Evolutionary conservation across 2,113 vertebrate species (phyloP).

Genomic region (Burhinus bistriatus): DNA sequence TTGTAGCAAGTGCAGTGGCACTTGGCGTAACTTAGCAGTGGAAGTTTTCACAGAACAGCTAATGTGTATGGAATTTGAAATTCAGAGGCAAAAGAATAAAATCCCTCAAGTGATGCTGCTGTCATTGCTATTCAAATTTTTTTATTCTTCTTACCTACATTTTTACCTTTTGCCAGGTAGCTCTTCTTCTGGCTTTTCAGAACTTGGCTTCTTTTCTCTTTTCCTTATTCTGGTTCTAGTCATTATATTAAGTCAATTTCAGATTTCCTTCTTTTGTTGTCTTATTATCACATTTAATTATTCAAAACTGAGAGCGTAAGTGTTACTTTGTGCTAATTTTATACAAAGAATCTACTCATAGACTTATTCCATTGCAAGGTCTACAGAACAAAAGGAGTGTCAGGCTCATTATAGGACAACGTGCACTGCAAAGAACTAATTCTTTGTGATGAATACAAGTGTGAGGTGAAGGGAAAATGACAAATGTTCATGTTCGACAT

Average conservation of each 20-base stretch:
- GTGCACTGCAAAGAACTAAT: neutral
- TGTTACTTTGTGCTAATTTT: slow-evolving; percentile 11
- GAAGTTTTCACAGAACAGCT: neutral
- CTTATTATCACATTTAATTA: slow-evolving; percentile 32
- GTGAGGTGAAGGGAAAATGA: slow-evolving; percentile 9
- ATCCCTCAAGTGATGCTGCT: neutral
- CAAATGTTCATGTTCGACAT: neutral
- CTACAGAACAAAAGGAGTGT: slow-evolving; percentile 44
- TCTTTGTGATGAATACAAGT: neutral
- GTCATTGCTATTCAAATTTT: neutral
- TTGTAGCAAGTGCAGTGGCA: neutral
- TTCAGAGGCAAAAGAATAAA: neutral
- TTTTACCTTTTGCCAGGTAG: neutral
- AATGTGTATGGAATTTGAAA: neutral
- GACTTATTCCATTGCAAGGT: slow-evolving; percentile 1
- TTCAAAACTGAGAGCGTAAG: neutral
- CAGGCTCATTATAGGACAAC: slow-evolving; percentile 34
- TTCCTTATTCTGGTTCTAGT: neutral
- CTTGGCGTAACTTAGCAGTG: neutral
- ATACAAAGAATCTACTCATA: slow-evolving; percentile 19
- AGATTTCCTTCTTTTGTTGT: slow-evolving; percentile 41
- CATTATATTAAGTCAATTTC: slow-evolving; percentile 20
- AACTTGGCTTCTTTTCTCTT: neutral
- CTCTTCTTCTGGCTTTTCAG: neutral
- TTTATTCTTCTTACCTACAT: neutral